Conservation (phyloP, 1,140 invertebrate genomes). For the Drosophila sucinea region DNA sequence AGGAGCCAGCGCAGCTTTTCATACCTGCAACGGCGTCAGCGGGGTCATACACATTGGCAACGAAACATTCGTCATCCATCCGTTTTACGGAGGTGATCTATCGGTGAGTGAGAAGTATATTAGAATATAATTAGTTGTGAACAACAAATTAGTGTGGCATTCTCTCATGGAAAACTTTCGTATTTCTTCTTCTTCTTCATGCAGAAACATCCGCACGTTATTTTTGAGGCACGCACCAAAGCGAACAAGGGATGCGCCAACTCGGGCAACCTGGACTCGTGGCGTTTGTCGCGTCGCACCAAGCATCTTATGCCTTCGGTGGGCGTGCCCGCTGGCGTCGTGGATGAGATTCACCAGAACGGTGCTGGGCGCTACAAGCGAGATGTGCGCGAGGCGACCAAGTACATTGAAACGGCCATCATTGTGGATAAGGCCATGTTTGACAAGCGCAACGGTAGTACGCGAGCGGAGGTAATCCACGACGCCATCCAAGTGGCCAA, state of each 20-base stretch:
- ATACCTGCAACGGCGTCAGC: conserved; percentile 98
- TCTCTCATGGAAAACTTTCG: too few relatives aligned
- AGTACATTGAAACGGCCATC: conserved; percentile 96
- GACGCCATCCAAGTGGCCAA: conserved; percentile 98
- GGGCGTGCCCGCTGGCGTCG: conserved; percentile 71
- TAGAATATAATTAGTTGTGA: too few relatives aligned
- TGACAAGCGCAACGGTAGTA: conserved; percentile 95
- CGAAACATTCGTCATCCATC: conserved; percentile 98
- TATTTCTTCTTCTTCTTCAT: neutral
- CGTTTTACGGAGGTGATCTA: conserved; percentile 97
- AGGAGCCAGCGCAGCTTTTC: conserved; percentile 97
- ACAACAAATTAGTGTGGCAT: too few relatives aligned
- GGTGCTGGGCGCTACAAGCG: conserved; percentile 85
- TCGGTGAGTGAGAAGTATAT: conserved; percentile 87
- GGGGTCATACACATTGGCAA: conserved; percentile 98
- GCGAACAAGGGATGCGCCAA: conserved; percentile 95
- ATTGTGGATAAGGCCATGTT: conserved; percentile 97
- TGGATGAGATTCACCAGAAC: conserved; percentile 83
- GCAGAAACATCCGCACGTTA: conserved; percentile 98
- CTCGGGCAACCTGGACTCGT: conserved; percentile 88
- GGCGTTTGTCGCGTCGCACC: conserved; percentile 86
- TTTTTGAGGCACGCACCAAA: conserved; percentile 95
- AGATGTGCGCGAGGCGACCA: conserved; percentile 93
- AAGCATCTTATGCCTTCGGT: conserved; percentile 85
- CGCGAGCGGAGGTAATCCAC: conserved; percentile 93